Conservation (phyloP, 2,113 vertebrate species). For the Eptatretus burgeri region DNA sequence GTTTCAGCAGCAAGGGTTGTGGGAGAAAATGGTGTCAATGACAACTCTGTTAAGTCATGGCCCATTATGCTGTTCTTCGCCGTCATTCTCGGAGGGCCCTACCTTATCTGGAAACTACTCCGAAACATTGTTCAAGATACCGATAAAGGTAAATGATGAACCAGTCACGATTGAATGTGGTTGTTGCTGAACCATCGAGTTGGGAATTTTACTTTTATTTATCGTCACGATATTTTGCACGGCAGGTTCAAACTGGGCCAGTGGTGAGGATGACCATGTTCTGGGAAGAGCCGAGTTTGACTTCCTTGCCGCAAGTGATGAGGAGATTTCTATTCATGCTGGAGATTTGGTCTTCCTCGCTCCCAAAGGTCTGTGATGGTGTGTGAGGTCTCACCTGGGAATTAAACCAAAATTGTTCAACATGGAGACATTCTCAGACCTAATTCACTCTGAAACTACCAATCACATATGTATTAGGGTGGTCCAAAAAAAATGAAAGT, state of each 20-base stretch:
- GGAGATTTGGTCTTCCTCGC: conserved; percentile 77
- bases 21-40: no score
- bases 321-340: conserved; percentile 57
- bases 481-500: no score
- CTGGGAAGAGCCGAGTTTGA: conserved; percentile 78
- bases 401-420: no score
- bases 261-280: conserved; percentile 64
- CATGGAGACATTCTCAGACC: no score
- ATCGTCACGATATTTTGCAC: conserved; percentile 9
- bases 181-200: not conserved
- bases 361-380: conserved; percentile 38
- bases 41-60: conserved; percentile 37
- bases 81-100: conserved; percentile 73
- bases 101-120: conserved; percentile 85
- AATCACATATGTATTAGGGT: no score
- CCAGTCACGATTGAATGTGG: not conserved
- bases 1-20: no score
- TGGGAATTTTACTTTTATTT: not conserved
- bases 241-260: conserved; percentile 43
- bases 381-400: not conserved
- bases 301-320: conserved; percentile 50
- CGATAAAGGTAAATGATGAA: conserved; percentile 23
- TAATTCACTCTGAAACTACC: no score
- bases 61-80: conserved; percentile 82
- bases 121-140: conserved; percentile 28